Percentiles rank a stretch among this genome's conserved stretches.
phyloP scores from a whole-genome alignment of 53 echinoderm and acorn worm species.

The Zoroaster sp. region DNA sequence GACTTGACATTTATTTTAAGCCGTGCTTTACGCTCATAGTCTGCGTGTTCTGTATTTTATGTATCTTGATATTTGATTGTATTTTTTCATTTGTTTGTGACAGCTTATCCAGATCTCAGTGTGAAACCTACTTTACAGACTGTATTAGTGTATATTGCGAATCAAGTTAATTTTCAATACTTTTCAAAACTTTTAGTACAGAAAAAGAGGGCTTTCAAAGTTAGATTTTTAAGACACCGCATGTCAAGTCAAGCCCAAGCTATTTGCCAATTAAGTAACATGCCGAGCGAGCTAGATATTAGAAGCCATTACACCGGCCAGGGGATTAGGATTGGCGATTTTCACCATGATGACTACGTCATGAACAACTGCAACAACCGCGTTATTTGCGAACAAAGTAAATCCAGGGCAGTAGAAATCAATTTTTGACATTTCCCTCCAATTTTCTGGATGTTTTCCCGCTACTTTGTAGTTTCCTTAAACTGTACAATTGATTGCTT shows the following conservation, averaged over 20 bases:
- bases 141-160: no score
- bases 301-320: no score
- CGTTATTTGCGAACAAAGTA: neutral
- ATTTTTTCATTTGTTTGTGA: neutral
- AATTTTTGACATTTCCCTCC: slow-evolving; percentile 28
- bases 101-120: no score
- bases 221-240: no score
- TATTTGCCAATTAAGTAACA: no score
- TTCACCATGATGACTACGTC: no score
- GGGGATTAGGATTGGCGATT: neutral
- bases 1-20: neutral
- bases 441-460: slow-evolving; percentile 25
- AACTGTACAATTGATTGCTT: slow-evolving; percentile 20
- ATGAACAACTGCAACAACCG: neutral
- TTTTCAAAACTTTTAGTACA: no score
- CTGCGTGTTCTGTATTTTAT: neutral
- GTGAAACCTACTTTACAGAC: no score
- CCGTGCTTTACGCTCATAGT: neutral
- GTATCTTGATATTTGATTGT: neutral
- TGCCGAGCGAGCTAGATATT: no score
- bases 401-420: neutral
- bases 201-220: no score
- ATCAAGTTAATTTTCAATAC: no score
- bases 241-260: no score
- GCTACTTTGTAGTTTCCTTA: slow-evolving; percentile 2